Conservation (phyloP, 2,888 invertebrate species). For the Ommatoiulus sabulosus region DNA sequence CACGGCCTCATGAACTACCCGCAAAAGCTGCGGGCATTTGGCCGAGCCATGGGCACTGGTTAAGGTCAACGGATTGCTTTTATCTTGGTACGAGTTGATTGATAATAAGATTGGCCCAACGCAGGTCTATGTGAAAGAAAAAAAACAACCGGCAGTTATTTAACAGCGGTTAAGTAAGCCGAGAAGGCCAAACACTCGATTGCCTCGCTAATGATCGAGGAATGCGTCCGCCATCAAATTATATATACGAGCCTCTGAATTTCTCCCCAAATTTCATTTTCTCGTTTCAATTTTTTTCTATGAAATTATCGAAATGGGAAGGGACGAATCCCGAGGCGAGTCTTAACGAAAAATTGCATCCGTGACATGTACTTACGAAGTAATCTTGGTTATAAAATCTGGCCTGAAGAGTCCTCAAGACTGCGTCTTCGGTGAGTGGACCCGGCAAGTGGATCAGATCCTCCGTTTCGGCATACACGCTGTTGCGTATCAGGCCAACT, state of each 20-base stretch:
- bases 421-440: conserved; percentile 93
- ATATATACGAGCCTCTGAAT: neutral
- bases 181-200: conserved; percentile 12
- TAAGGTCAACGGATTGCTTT: conserved; percentile 87
- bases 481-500: conserved; percentile 56
- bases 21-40: conserved; percentile 83
- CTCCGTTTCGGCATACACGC: conserved; percentile 75
- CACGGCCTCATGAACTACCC: conserved; percentile 91
- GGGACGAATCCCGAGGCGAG: neutral
- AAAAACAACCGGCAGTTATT: conserved; percentile 48
- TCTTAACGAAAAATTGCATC: neutral
- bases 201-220: neutral
- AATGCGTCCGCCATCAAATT: neutral
- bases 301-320: conserved; percentile 21
- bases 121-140: conserved; percentile 79
- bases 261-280: neutral
- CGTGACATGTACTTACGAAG: conserved; percentile 80
- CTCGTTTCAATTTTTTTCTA: neutral
- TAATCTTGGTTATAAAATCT: conserved; percentile 87
- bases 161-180: conserved; percentile 31
- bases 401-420: conserved; percentile 89
- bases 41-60: conserved; percentile 81
- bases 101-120: conserved; percentile 92
- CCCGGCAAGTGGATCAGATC: conserved; percentile 93
- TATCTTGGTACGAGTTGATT: conserved; percentile 89